A percentile compares a stretch with the other conserved stretches of the same genome.
These are phyloP conservation scores for Cladopsammia gracilis DNA, from an alignment of 64 coral and sea anemone species.

Conservation along the genomic window DNA sequence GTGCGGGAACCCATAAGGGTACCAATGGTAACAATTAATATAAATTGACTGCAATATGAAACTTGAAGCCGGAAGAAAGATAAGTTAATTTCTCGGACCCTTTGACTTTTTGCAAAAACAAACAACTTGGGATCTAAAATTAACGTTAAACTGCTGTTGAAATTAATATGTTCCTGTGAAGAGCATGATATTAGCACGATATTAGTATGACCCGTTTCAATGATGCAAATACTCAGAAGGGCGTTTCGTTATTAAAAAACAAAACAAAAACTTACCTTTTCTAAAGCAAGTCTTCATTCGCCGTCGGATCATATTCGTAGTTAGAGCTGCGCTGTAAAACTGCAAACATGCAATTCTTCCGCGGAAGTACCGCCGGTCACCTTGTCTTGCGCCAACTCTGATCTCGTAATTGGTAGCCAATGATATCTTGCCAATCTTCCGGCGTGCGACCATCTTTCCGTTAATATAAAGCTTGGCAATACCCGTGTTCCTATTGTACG, in stretches of 20 bases:
- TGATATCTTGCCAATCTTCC: conserved; percentile 37
- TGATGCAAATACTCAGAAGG: neutral
- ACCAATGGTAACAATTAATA: too few relatives aligned
- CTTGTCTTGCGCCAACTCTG: conserved; percentile 37
- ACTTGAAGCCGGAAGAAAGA: too few relatives aligned
- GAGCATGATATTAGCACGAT: too few relatives aligned
- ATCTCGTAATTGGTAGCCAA: conserved; percentile 62
- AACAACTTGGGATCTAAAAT: too few relatives aligned
- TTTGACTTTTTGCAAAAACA: too few relatives aligned
- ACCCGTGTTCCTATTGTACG: conserved; percentile 62
- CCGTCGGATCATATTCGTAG: conserved; percentile 32
- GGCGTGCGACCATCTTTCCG: conserved; percentile 47
- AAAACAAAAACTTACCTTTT: conserved; percentile 34
- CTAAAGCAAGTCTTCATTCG: conserved; percentile 71
- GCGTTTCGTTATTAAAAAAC: neutral
- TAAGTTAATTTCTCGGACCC: too few relatives aligned
- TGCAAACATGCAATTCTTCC: conserved; percentile 68
- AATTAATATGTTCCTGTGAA: too few relatives aligned
- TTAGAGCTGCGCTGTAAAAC: conserved; percentile 55
- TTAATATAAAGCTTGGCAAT: conserved; percentile 61
- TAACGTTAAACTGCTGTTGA: too few relatives aligned
- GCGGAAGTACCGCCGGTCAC: conserved; percentile 51
- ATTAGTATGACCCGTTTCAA: too few relatives aligned
- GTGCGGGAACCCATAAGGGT: too few relatives aligned
- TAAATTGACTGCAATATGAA: too few relatives aligned